phyloP scores from a whole-genome alignment of 2,797 vertebrate genomes.

The Karalla daura region DNA sequence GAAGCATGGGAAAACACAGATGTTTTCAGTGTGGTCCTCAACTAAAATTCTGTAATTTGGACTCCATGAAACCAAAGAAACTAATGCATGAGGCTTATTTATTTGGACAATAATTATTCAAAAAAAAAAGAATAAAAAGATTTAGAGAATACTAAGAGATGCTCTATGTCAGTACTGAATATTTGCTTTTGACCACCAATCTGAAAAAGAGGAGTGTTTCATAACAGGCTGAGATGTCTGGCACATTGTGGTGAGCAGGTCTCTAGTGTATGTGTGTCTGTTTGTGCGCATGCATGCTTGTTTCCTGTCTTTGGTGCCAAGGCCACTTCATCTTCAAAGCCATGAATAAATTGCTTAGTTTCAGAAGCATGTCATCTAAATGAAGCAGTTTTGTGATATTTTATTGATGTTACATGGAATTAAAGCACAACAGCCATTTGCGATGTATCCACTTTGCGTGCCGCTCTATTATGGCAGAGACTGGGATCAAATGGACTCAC shows the following conservation, averaged over 20 bases:
- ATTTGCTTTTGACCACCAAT: not conserved
- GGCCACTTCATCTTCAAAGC: slow-evolving; percentile 75
- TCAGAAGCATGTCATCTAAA: slow-evolving; percentile 71
- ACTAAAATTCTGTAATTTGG: not conserved
- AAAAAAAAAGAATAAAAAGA: no score
- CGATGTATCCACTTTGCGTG: slow-evolving; percentile 73
- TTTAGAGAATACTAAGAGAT: not conserved
- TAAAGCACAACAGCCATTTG: slow-evolving; percentile 80
- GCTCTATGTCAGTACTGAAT: not conserved
- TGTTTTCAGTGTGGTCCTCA: not conserved
- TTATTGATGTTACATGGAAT: slow-evolving; percentile 83
- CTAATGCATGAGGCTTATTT: not conserved
- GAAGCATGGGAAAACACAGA: not conserved
- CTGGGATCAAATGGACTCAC: slow-evolving; percentile 27
- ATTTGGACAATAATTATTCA: not conserved
- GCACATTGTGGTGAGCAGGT: not conserved
- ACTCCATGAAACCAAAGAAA: not conserved
- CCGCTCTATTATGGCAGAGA: slow-evolving; percentile 31
- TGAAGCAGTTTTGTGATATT: slow-evolving; percentile 74
- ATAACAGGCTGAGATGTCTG: slow-evolving; percentile 22
- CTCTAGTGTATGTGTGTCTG: not conserved
- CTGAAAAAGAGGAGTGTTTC: not conserved
- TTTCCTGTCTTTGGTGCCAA: slow-evolving; percentile 47
- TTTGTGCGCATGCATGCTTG: slow-evolving; percentile 12
- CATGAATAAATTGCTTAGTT: slow-evolving; percentile 73